phyloP scores from a whole-genome alignment of 2,797 vertebrate genomes.

The Bovichtus diacanthus region DNA sequence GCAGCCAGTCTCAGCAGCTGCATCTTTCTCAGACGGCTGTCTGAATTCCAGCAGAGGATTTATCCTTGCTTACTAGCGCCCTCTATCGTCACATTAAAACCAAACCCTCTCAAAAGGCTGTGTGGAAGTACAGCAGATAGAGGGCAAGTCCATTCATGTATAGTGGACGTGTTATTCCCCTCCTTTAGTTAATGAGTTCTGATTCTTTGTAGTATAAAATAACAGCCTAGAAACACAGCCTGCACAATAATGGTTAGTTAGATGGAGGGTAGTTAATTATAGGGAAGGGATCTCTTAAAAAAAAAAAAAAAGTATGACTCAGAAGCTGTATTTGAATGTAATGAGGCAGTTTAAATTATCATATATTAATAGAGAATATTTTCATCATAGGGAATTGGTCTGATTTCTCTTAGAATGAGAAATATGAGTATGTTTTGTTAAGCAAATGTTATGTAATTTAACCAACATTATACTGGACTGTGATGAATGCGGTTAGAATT shows the following conservation, averaged over 20 bases:
- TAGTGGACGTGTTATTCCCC: background rate
- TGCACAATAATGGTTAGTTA: background rate
- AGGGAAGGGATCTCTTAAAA: background rate
- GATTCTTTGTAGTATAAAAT: background rate
- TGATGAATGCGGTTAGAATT: background rate
- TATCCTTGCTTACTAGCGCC: constrained; percentile 83
- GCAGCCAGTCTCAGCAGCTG: constrained; percentile 69
- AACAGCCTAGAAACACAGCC: background rate
- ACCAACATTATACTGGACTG: background rate
- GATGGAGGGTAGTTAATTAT: background rate
- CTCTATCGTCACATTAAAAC: constrained; percentile 80
- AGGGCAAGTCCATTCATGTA: background rate
- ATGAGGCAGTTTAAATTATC: background rate
- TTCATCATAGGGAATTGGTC: background rate
- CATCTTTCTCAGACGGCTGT: constrained; percentile 65
- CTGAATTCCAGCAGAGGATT: constrained; percentile 76
- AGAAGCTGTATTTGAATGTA: background rate
- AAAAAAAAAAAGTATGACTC: too few species aligned
- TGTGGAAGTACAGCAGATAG: background rate
- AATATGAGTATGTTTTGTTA: background rate
- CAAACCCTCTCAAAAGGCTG: constrained; percentile 2
- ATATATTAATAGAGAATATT: background rate
- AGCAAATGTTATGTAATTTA: background rate
- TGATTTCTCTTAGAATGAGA: background rate
- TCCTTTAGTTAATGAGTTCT: background rate